Percentiles rank a stretch among this genome's conserved stretches.
Conservation (phyloP, 2,797 vertebrate species). For the Steatocranus sp. region DNA sequence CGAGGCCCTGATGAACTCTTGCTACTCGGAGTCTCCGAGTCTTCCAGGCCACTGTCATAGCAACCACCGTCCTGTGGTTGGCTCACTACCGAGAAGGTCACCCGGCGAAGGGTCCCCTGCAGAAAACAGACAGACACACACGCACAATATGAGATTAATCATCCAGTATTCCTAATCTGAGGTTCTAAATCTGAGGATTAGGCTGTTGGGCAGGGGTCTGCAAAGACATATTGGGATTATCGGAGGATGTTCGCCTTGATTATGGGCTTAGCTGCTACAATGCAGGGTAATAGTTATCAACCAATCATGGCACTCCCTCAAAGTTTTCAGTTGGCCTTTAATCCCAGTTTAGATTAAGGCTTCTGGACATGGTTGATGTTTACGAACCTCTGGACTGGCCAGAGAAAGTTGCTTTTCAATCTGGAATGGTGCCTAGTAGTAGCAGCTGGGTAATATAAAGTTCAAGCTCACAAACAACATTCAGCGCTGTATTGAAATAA, state of each 20-base stretch:
- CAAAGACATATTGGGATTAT: constrained; percentile 72
- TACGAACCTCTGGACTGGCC: constrained; percentile 39
- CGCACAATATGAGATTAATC: constrained; percentile 71
- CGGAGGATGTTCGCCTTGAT: constrained; percentile 60
- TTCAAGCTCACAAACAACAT: not conserved
- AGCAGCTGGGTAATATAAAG: constrained; percentile 23
- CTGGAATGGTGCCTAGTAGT: constrained; percentile 21
- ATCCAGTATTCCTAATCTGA: constrained; percentile 63
- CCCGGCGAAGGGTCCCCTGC: constrained; percentile 92
- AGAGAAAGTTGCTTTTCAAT: constrained; percentile 19
- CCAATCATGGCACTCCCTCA: constrained; percentile 46
- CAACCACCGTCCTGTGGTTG: constrained; percentile 95
- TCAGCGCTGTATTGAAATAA: not conserved
- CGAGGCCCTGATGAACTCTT: constrained; percentile 96
- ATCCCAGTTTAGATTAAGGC: constrained; percentile 63
- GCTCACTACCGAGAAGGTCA: constrained; percentile 98
- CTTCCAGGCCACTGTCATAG: constrained; percentile 98
- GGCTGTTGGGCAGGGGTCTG: constrained; percentile 26
- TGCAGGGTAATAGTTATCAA: constrained; percentile 57
- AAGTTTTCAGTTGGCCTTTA: constrained; percentile 54
- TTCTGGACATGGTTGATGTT: constrained; percentile 51
- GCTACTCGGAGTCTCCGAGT: constrained; percentile 98
- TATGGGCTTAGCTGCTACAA: constrained; percentile 58
- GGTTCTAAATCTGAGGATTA: constrained; percentile 67
- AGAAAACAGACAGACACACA: constrained; percentile 33